A percentile compares a stretch with the other conserved stretches of the same genome.
Conservation (phyloP, 2,113 vertebrate species). For the Corapipo altera region DNA sequence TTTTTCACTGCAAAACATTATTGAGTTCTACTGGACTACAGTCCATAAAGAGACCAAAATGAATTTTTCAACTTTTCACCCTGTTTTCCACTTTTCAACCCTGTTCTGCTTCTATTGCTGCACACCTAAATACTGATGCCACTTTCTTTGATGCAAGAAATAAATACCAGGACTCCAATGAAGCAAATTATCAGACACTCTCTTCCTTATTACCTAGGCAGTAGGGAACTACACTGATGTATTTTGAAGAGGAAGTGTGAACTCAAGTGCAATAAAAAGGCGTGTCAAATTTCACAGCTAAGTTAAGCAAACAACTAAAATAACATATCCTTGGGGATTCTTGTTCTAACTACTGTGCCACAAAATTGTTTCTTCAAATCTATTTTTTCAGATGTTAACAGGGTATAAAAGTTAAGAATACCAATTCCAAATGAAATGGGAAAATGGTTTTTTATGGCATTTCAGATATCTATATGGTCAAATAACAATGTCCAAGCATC, state of each 20-base stretch:
- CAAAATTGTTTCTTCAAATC: background rate
- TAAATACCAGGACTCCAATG: background rate
- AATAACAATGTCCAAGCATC: background rate
- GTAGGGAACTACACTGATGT: background rate
- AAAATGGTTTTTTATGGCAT: background rate
- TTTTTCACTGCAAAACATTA: constrained; percentile 14
- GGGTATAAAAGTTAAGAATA: background rate
- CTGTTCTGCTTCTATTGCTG: background rate
- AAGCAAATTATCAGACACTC: background rate
- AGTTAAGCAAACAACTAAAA: constrained; percentile 2
- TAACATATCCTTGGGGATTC: background rate
- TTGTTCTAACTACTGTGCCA: background rate
- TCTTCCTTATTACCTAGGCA: background rate
- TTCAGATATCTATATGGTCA: background rate
- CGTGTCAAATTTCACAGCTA: background rate
- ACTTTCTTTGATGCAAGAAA: background rate
- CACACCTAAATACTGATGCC: background rate
- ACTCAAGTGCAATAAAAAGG: background rate
- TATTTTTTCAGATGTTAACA: background rate
- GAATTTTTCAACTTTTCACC: background rate
- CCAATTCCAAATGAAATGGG: background rate
- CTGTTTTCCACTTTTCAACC: background rate
- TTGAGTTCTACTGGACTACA: background rate
- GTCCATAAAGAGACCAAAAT: background rate
- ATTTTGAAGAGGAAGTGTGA: background rate